Percentiles rank a stretch among this genome's conserved stretches.
Evolutionary conservation across 2,888 invertebrate genomes (phyloP).

Genomic region (Thymelicus acteon): DNA sequence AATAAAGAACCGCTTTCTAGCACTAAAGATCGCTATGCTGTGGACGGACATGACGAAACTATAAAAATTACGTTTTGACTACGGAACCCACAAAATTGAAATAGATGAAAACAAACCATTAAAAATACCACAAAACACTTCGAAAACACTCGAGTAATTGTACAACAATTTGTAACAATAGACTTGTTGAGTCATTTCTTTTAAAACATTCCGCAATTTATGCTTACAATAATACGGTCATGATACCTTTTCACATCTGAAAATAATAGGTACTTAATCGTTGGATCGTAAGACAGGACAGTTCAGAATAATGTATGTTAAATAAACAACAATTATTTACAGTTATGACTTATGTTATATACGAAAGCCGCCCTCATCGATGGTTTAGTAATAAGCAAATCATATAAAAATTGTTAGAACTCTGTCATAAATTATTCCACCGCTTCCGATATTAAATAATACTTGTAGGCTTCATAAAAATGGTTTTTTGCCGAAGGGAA

Average conservation of each 20-base stretch:
- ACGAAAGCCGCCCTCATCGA: no score
- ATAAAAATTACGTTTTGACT: no score
- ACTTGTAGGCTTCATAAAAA: not conserved
- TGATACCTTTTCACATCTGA: not conserved
- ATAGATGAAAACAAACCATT: not conserved
- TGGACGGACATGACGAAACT: no score
- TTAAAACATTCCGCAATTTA: constrained; percentile 16
- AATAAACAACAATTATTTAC: no score
- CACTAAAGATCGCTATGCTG: no score
- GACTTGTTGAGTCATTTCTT: constrained; percentile 21
- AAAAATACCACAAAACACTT: not conserved
- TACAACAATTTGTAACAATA: constrained; percentile 16
- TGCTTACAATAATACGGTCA: not conserved
- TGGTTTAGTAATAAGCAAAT: no score
- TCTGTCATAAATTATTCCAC: not conserved
- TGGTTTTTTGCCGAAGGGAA: constrained; percentile 7
- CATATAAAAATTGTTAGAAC: not conserved
- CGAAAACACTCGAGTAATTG: constrained; percentile 2
- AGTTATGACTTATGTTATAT: no score
- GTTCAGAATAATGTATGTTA: not conserved
- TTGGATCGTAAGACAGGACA: no score
- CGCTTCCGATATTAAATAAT: not conserved
- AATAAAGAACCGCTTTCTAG: no score
- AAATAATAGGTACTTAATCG: no score
- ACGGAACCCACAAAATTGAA: no score